Percentiles rank a stretch among this genome's conserved stretches.
phyloP scores from a whole-genome alignment of 2,888 invertebrate genomes.

The Pollenia angustigena region DNA sequence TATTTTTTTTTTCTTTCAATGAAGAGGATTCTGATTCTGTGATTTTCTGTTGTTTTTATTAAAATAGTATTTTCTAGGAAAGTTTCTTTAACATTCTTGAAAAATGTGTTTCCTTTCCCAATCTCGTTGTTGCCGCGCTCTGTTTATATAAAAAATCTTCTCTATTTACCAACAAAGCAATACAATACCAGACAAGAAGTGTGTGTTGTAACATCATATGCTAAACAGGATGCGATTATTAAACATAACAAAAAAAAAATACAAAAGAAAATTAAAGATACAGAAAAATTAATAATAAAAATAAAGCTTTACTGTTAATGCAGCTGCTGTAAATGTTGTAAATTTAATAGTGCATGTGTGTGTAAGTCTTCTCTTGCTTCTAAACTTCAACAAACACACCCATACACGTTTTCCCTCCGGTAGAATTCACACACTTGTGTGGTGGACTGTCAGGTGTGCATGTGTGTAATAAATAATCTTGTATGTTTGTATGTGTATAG shows the following conservation, averaged over 20 bases:
- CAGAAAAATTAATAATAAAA: neutral
- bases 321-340: slow-evolving; percentile 50
- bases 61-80: no score
- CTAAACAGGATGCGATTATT: slow-evolving; percentile 34
- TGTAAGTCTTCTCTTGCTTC: slow-evolving; percentile 18
- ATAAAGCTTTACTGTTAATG: slow-evolving; percentile 36
- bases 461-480: neutral
- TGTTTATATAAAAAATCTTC: neutral
- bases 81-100: no score
- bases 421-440: no score
- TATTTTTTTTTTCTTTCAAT: no score
- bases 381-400: slow-evolving; percentile 19
- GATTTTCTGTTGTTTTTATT: no score
- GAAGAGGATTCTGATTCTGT: no score
- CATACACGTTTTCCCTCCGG: neutral
- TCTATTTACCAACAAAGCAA: neutral
- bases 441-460: no score
- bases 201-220: slow-evolving; percentile 14
- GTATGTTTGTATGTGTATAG: neutral
- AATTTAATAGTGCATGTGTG: slow-evolving; percentile 46
- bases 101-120: no score
- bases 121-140: neutral
- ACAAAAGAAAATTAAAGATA: neutral
- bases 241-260: slow-evolving; percentile 43
- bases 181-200: neutral